Percentiles rank a stretch among this genome's conserved stretches.
Conservation (phyloP, 2,113 vertebrate species). For the Archocentrus centrarchus region DNA sequence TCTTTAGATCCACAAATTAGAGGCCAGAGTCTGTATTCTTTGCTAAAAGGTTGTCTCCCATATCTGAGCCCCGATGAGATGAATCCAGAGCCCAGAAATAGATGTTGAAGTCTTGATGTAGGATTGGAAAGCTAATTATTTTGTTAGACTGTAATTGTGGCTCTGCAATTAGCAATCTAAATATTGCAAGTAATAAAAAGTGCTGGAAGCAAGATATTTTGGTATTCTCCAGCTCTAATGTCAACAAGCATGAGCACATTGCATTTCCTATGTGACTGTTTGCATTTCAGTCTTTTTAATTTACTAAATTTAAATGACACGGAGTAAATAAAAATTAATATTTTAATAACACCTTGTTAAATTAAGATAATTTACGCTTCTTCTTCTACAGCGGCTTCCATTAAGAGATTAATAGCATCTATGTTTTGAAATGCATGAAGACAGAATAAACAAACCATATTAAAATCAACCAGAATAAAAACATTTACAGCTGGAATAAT, state of each 20-base stretch:
- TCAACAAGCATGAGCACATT: not conserved
- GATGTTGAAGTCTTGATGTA: not conserved
- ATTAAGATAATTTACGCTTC: too few relatives aligned
- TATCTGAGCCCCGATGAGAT: not conserved
- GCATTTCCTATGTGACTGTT: not conserved
- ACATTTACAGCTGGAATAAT: not conserved
- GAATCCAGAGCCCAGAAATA: constrained; percentile 19
- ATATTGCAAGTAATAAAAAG: not conserved
- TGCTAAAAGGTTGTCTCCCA: not conserved
- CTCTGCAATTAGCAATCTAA: not conserved
- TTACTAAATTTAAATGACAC: not conserved
- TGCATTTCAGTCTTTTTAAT: not conserved
- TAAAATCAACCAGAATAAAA: not conserved
- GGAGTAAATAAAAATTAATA: not conserved
- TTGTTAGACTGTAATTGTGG: not conserved
- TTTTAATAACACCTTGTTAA: not conserved
- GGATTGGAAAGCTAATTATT: not conserved
- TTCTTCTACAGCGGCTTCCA: not conserved
- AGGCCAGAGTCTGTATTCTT: constrained; percentile 30
- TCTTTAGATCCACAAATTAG: constrained; percentile 50
- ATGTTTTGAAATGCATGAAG: too few relatives aligned
- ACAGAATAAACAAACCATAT: not conserved
- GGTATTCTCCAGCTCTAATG: not conserved
- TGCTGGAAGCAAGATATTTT: not conserved
- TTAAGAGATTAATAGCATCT: too few relatives aligned